Conservation (phyloP, 2,797 vertebrate genomes). For the Coracias cyanogaster region DNA sequence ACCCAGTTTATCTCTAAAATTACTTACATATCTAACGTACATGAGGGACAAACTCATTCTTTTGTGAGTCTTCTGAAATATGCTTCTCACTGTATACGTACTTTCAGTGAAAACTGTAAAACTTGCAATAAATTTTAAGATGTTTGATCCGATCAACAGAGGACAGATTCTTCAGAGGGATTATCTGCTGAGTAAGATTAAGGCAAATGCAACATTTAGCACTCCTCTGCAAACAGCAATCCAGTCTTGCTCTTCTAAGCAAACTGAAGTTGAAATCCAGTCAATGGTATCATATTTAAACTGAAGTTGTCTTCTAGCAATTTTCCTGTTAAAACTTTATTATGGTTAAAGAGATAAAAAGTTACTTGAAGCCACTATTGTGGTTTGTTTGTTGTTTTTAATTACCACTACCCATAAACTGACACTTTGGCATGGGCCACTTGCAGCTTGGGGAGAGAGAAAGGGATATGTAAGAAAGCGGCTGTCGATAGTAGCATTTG, state of each 20-base stretch:
- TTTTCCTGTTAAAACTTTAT: neutral
- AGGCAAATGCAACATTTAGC: neutral
- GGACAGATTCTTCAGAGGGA: neutral
- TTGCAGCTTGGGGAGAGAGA: neutral
- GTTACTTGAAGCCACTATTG: neutral
- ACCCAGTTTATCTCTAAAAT: neutral
- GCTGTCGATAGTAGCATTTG: neutral
- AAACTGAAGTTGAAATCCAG: neutral
- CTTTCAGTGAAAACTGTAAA: neutral
- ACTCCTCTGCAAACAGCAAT: neutral
- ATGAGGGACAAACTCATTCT: neutral
- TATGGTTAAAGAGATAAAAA: neutral
- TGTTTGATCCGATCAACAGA: neutral
- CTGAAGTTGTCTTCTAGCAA: neutral
- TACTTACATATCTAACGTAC: neutral
- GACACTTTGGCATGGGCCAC: neutral
- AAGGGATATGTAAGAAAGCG: neutral
- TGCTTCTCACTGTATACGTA: neutral
- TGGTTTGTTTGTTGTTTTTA: neutral
- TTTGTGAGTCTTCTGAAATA: neutral
- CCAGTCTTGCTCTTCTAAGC: neutral
- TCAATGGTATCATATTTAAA: neutral
- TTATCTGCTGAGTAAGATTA: neutral
- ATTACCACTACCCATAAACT: neutral
- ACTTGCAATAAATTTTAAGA: neutral